Conservation (phyloP, 2,113 vertebrate genomes). For the Elgaria multicarinata region DNA sequence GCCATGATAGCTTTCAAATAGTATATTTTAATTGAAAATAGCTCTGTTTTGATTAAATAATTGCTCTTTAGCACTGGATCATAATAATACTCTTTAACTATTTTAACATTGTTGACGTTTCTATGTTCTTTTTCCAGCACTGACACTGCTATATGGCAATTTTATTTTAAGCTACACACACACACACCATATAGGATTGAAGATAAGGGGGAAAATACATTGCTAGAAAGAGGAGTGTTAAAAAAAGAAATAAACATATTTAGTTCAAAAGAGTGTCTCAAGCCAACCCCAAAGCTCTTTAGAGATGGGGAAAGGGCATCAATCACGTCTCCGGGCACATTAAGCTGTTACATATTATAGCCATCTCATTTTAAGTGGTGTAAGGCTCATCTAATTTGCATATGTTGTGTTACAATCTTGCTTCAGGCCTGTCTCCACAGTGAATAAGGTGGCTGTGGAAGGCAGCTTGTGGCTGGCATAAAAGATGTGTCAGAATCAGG, state of each 20-base stretch:
- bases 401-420: conserved; percentile 81
- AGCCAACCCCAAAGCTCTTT: conserved; percentile 58
- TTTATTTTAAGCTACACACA: conserved; percentile 32
- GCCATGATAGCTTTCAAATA: conserved; percentile 24
- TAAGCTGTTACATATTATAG: conserved; percentile 76
- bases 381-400: conserved; percentile 86
- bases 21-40: conserved; percentile 9
- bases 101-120: conserved; percentile 29
- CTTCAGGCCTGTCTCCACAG: conserved; percentile 85
- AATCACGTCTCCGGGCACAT: conserved; percentile 64
- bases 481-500: conserved; percentile 84
- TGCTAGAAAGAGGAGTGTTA: conserved; percentile 26
- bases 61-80: background rate
- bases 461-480: conserved; percentile 78
- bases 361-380: conserved; percentile 83
- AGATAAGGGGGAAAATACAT: conserved; percentile 9
- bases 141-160: conserved; percentile 6
- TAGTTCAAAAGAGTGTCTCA: conserved; percentile 58
- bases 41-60: conserved; percentile 1
- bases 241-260: conserved; percentile 60
- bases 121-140: conserved; percentile 36
- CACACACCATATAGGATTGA: conserved; percentile 16
- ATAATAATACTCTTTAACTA: conserved; percentile 36
- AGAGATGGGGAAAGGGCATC: conserved; percentile 55
- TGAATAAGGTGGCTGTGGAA: conserved; percentile 81